Percentiles rank a stretch among this genome's conserved stretches.
Evolutionary conservation across 2,888 invertebrate species (phyloP).

Genomic region (Aphidoletes aphidimyza): DNA sequence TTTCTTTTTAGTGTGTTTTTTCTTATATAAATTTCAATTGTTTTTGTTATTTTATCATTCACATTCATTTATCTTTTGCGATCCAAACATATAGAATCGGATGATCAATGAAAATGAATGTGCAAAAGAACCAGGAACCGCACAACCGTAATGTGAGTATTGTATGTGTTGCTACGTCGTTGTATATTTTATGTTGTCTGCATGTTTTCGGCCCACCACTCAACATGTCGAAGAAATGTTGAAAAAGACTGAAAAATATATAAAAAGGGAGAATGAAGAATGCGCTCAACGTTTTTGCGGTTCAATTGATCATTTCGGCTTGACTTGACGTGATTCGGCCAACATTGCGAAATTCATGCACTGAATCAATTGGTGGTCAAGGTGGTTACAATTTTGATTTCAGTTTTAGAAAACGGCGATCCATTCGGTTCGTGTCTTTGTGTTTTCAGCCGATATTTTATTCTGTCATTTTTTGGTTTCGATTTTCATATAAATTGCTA

Average conservation of each 20-base stretch:
- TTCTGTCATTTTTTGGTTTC: conserved; percentile 47
- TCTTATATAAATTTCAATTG: conserved; percentile 23
- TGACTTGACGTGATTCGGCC: background rate
- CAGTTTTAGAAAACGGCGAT: conserved; percentile 13
- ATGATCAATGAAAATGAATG: conserved; percentile 1
- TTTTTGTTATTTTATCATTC: conserved; percentile 32
- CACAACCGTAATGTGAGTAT: background rate
- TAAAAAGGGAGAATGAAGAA: background rate
- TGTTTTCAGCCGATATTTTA: background rate
- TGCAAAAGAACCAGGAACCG: conserved; percentile 3
- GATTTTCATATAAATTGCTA: conserved; percentile 42
- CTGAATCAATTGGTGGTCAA: conserved; percentile 49
- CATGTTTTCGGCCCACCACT: background rate
- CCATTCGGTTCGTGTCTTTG: background rate
- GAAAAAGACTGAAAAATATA: background rate
- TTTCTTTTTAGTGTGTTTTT: conserved; percentile 16
- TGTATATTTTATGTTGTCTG: background rate
- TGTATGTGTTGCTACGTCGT: background rate
- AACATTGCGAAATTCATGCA: conserved; percentile 28
- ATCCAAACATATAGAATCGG: background rate
- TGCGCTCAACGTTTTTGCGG: conserved; percentile 21
- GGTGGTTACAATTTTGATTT: conserved; percentile 45
- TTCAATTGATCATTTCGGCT: background rate
- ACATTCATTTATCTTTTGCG: background rate
- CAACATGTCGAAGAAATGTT: background rate